Evolutionary conservation across 2,797 vertebrate genomes (phyloP).

Genomic region (Betta splendens): DNA sequence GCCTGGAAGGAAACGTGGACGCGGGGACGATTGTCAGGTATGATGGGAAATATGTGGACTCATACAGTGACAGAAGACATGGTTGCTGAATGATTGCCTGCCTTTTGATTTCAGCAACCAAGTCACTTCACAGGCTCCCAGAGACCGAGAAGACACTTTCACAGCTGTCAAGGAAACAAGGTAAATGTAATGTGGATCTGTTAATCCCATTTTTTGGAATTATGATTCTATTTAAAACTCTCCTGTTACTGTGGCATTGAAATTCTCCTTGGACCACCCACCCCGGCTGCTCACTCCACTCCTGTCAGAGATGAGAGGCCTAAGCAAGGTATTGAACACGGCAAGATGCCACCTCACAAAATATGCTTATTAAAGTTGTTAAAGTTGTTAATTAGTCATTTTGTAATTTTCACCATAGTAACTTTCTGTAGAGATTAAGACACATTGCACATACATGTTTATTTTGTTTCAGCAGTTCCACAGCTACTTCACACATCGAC

Average conservation of each 20-base stretch:
- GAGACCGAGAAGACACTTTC: slow-evolving; percentile 37
- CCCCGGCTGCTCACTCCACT: slow-evolving; percentile 35
- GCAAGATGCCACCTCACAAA: background rate
- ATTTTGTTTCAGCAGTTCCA: slow-evolving; percentile 44
- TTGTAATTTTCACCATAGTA: too few relatives aligned
- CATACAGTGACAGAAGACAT: background rate
- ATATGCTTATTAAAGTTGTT: too few relatives aligned
- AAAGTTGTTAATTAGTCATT: background rate
- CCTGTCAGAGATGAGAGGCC: slow-evolving; percentile 57
- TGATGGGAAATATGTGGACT: background rate
- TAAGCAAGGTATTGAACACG: slow-evolving; percentile 54
- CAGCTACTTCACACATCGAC: slow-evolving; percentile 47
- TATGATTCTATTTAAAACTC: accelerated
- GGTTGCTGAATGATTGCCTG: slow-evolving; percentile 7
- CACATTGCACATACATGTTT: too few relatives aligned
- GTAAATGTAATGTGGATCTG: slow-evolving; percentile 59
- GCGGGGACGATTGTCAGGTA: slow-evolving; percentile 62
- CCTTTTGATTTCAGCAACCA: slow-evolving; percentile 68
- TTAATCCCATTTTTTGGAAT: background rate
- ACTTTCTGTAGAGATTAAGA: background rate
- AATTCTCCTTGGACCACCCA: slow-evolving; percentile 11
- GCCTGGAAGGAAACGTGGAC: slow-evolving; percentile 35
- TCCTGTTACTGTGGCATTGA: slow-evolving; percentile 41
- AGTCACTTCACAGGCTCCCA: slow-evolving; percentile 28
- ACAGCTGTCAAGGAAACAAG: slow-evolving; percentile 32